Conservation (phyloP, 2,888 invertebrate species). For the Oligia fasciuncula region DNA sequence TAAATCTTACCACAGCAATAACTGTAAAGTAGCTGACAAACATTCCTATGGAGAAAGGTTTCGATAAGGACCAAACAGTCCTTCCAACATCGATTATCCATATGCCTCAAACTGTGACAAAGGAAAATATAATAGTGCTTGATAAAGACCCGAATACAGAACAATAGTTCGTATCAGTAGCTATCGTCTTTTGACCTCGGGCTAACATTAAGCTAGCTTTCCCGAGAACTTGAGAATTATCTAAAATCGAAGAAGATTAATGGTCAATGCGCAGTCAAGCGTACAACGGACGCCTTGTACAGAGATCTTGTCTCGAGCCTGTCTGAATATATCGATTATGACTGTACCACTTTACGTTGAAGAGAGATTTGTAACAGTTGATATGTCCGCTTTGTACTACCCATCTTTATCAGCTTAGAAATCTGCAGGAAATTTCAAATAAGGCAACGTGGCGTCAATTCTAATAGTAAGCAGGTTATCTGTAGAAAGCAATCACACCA, state of each 20-base stretch:
- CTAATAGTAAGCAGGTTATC: constrained; percentile 11
- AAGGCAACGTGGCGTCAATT: constrained; percentile 47
- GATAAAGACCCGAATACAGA: constrained; percentile 49
- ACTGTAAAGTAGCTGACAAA: constrained; percentile 19
- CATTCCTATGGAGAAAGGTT: constrained; percentile 40
- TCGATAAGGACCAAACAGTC: constrained; percentile 51
- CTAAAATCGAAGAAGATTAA: constrained; percentile 81
- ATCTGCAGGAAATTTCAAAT: constrained; percentile 60
- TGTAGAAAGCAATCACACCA: constrained; percentile 20
- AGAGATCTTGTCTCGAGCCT: constrained; percentile 70
- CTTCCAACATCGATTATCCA: constrained; percentile 49
- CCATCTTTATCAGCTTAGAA: constrained; percentile 61
- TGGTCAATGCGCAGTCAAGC: constrained; percentile 70
- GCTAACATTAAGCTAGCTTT: constrained; percentile 74
- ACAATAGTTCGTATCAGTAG: constrained; percentile 68
- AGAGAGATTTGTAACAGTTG: constrained; percentile 61
- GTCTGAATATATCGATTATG: constrained; percentile 71
- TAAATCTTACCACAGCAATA: constrained; percentile 32
- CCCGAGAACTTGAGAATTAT: constrained; percentile 74
- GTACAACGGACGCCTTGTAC: constrained; percentile 61
- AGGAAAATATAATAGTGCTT: constrained; percentile 43
- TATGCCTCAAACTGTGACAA: constrained; percentile 41
- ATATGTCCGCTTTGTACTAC: constrained; percentile 60
- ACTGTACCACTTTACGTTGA: constrained; percentile 66
- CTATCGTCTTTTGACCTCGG: constrained; percentile 61